Conservation (phyloP, 2,113 vertebrate genomes). For the Amblyornis subalaris region DNA sequence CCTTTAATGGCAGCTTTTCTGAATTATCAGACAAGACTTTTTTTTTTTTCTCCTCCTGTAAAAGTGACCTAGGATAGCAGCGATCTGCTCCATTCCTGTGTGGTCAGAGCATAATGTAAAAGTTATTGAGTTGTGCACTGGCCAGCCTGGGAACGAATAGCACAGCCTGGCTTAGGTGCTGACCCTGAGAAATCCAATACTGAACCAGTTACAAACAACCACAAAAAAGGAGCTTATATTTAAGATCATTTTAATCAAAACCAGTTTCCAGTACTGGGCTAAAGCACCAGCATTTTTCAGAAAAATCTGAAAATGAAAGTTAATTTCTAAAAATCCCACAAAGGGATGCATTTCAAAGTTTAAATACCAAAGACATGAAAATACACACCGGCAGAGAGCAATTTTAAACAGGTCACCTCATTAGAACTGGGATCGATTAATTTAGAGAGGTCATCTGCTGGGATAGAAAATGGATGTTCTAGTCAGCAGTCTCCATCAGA, state of each 20-base stretch:
- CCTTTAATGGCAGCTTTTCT: conserved; percentile 41
- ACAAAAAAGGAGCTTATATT: not conserved
- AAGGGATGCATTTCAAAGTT: not conserved
- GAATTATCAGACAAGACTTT: not conserved
- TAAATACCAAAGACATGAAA: not conserved
- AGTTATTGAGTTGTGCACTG: not conserved
- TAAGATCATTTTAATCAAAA: not conserved
- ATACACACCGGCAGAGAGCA: not conserved
- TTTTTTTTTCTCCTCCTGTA: not conserved
- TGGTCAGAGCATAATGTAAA: not conserved
- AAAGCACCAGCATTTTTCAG: not conserved
- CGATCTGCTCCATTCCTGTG: not conserved
- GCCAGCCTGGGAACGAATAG: not conserved
- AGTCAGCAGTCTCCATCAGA: not conserved
- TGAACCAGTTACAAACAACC: not conserved
- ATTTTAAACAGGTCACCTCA: conserved; percentile 7
- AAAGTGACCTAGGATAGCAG: not conserved
- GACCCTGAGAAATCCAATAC: not conserved
- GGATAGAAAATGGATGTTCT: not conserved
- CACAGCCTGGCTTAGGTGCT: not conserved
- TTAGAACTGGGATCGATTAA: not conserved
- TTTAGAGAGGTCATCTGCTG: conserved; percentile 3
- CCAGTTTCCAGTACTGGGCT: not conserved
- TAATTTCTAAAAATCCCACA: not conserved
- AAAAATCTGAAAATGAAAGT: not conserved